Conservation (phyloP, 2,113 vertebrate genomes). For the Microcebus murinus region DNA sequence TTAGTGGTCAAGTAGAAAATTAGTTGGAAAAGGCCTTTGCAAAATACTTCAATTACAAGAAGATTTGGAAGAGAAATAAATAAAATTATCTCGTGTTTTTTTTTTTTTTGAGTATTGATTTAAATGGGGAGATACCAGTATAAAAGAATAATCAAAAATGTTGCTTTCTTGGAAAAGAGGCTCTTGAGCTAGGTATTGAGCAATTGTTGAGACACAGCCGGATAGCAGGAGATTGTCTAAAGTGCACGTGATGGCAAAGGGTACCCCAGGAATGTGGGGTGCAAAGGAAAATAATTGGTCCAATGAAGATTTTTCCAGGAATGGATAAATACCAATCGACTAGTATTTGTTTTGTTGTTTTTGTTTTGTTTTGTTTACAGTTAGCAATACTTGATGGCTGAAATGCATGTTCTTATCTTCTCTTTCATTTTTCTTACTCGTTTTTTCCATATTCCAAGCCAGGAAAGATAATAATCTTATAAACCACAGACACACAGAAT, state of each 20-base stretch:
- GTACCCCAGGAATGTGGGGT: not conserved
- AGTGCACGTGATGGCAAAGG: not conserved
- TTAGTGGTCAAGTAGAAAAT: not conserved
- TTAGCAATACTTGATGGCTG: not conserved
- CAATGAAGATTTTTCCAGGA: not conserved
- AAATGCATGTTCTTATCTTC: not conserved
- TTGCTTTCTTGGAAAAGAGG: not conserved
- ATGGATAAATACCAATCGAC: not conserved
- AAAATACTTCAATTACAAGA: not conserved
- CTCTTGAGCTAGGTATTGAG: not conserved
- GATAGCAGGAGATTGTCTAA: not conserved
- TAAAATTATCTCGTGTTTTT: not conserved
- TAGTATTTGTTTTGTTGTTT: too few relatives aligned
- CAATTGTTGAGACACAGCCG: not conserved
- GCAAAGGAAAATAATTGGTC: not conserved
- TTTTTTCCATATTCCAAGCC: not conserved
- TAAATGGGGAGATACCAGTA: not conserved
- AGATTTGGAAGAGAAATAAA: not conserved
- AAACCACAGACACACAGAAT: not conserved
- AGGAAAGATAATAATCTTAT: not conserved
- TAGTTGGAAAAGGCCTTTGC: not conserved
- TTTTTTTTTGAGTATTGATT: not conserved
- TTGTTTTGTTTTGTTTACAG: not conserved
- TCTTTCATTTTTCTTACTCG: constrained; percentile 5
- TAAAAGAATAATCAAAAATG: not conserved